Base-by-base conservation (phyloP, 2,113 vertebrate genomes). In the Zosterops pallidus region DNA sequence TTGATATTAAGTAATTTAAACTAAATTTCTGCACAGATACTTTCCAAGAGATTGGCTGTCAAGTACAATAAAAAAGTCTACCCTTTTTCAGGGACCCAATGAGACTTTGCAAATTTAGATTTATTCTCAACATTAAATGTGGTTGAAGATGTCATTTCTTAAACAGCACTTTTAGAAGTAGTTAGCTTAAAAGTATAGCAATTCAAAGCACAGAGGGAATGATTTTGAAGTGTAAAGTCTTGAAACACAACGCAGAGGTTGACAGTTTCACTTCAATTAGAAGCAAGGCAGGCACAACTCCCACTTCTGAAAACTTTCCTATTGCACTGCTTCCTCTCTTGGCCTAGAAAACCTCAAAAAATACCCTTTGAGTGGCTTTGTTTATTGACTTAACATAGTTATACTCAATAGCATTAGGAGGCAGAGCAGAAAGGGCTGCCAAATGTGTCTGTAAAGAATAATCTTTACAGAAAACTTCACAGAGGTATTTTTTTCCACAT, bases 111-210 rank as follows among this genome's bases (percentile, higher is more conserved):
- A 97, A 96, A 97, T 97, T 95, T 91, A 96, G 95, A 95, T 97
- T 96, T 93, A 95, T 95, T 97, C 92, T 90, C 71, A 95, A 85
- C 3, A 11, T 97, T 96, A 97, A 97, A 97, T 95, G 94, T 95
- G 96, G 95, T 97, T 97, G 97, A 96, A 97, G 95, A 98, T 98
- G 98, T 97, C 97, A 97, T 90, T 95, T 97, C 97, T 98, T 96
- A 97, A 98, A 96, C 96, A 95, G 94, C 95, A 90, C 95, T 98
- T 98, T 97, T 95, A 98, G 96, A 97, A 97, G 98, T 92, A 97
- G 97, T 98, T 98, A 97, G 93, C 96, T 97, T 97, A 95, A 98
- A 97, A 98, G 96, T 97, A 46, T 62, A 96, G 97, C 96, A 97
- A 98, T 98, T 98, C 97, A 97, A 92, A 97, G 93, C 88, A 94